These are phyloP conservation scores for Hipposideros armiger DNA, from an alignment of 2,113 vertebrate genomes.

Conservation along the genomic window DNA sequence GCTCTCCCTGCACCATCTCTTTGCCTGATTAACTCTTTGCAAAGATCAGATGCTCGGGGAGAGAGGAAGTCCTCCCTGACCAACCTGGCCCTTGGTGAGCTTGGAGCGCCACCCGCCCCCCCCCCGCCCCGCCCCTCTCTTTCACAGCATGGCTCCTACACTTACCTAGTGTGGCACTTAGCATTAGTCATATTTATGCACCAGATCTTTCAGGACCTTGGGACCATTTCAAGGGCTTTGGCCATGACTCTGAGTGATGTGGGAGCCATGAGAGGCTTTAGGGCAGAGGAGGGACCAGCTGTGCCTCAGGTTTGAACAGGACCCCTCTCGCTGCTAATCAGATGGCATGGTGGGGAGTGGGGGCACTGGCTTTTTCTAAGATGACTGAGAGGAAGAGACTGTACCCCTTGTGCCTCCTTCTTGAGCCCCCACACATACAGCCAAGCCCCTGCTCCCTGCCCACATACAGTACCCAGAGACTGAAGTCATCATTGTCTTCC, in stretches of 20 bases:
- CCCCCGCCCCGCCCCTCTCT: not conserved
- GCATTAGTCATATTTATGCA: not conserved
- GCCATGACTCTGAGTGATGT: not conserved
- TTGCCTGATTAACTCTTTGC: not conserved
- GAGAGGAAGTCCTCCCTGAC: not conserved
- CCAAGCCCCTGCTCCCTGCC: not conserved
- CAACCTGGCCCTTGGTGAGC: too few species aligned
- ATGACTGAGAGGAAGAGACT: not conserved
- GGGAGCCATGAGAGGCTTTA: not conserved
- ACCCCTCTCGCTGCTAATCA: not conserved
- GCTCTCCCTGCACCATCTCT: not conserved
- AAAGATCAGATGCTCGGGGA: not conserved
- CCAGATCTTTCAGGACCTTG: not conserved
- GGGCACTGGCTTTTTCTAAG: not conserved
- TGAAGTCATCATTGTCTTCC: not conserved
- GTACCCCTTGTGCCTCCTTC: not conserved
- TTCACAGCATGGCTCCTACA: not conserved
- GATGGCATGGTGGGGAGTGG: not conserved
- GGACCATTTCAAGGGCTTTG: not conserved
- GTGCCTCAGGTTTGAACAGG: not conserved
- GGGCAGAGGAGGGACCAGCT: not conserved
- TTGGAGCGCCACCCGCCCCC: not conserved
- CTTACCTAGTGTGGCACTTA: not conserved
- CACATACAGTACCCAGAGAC: not conserved
- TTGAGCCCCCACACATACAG: not conserved